Evolutionary conservation across 2,797 vertebrate genomes (phyloP), one percentile per base, ranked within the genome.

Genomic region (Leptoclinus maculatus): DNA sequence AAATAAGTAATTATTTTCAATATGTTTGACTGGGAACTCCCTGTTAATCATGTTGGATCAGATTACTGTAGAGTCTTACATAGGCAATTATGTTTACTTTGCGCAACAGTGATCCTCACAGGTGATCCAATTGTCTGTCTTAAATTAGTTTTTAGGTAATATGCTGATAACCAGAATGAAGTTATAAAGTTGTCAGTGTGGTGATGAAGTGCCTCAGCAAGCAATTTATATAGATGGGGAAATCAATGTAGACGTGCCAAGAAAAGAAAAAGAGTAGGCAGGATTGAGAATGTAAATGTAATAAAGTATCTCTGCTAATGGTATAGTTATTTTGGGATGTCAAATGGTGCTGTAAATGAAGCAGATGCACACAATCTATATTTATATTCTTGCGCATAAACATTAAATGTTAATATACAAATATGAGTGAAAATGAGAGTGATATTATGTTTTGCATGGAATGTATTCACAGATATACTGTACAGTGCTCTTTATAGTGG

Each of bases 111-210:
- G 75, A 88, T 84, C 81, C 74, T 87, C 75, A 63, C 73, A 74
- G 75, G 67, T 83, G 80, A 88, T 90, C 67, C 66, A 74, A 74
- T 87, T 84, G 86, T 88, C 76, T 67, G 70, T 70, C 75, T 75
- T 84, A 86, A 88, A 86, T 88, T 8, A 83, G 75, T 80, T 88
- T 90, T 92, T 83, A 68, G 76, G 3, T 90, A 84, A 79, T 84
- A 60, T 58, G 74, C 71, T 78, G 85, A 87, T 91, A 82, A 85
- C 53, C 53, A 68, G 68, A 80, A 83, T 88, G 32, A 79, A 79
- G 87, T 86, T 87, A 82, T 80, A 56, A 68, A 82, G 62, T 59
- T 86, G 79, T 83, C 84, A 62, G 76, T 34, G 70, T 76, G 80
- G 66, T 86, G 83, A 90, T 88, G 66, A 84, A 89, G 65, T 79